A percentile compares a stretch with the other conserved stretches of the same genome.
These are phyloP conservation scores for Psylliodes chrysocephalus DNA, from an alignment of 2,888 invertebrate species.

Conservation along the genomic window DNA sequence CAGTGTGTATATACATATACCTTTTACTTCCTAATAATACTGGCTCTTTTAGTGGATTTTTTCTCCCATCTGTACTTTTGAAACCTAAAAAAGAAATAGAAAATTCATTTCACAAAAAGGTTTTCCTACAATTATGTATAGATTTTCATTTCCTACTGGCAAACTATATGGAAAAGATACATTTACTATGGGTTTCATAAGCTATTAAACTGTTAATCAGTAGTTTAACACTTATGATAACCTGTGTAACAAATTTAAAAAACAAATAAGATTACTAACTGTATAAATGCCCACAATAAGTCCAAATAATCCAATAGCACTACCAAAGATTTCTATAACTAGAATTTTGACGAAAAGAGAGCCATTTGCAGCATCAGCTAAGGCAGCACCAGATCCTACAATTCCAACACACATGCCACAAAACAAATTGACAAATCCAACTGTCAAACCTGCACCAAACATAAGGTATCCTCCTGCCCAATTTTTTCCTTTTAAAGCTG, in stretches of 20 bases:
- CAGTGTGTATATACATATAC: background rate
- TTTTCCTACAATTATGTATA: too few species aligned
- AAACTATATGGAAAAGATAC: background rate
- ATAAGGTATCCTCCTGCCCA: conserved; percentile 90
- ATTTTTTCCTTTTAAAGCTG: conserved; percentile 70
- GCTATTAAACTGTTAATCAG: too few species aligned
- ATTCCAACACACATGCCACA: conserved; percentile 96
- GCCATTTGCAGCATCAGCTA: conserved; percentile 97
- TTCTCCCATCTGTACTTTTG: conserved; percentile 41
- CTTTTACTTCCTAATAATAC: background rate
- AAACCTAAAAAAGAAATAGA: conserved; percentile 30
- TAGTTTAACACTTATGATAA: too few species aligned
- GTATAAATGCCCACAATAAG: conserved; percentile 97
- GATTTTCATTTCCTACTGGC: too few species aligned
- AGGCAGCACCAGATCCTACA: conserved; percentile 96
- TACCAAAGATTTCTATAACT: conserved; percentile 98
- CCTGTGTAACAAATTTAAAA: too few species aligned
- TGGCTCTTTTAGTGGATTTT: conserved; percentile 32
- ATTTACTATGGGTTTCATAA: background rate
- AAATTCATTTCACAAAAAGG: too few species aligned
- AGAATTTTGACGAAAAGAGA: conserved; percentile 97
- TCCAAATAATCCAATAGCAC: conserved; percentile 98
- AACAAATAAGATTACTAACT: too few species aligned
- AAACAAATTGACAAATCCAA: conserved; percentile 95
- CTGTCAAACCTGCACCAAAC: conserved; percentile 95